Evolutionary conservation across 1,140 invertebrate species (phyloP).

Genomic region (Monomorium pharaonis): DNA sequence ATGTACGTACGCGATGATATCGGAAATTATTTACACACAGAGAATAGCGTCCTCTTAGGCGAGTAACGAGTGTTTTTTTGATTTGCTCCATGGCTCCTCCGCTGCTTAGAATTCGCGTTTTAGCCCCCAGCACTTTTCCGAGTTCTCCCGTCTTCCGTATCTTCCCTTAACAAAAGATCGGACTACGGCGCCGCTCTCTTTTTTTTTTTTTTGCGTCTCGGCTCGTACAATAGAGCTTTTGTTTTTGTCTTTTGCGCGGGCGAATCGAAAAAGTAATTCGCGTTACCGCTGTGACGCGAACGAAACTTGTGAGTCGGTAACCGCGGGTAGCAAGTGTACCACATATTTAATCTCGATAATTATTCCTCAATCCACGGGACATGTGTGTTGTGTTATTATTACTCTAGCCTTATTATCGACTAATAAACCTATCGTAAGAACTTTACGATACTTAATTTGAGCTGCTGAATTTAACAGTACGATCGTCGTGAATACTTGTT

Average conservation of each 20-base stretch:
- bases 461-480: slow-evolving; percentile 68
- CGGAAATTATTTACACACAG: slow-evolving; percentile 50
- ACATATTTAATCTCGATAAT: no score
- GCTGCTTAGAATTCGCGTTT: slow-evolving; percentile 32
- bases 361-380: slow-evolving; percentile 19
- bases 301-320: no score
- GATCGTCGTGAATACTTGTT: slow-evolving; percentile 55
- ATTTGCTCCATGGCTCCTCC: slow-evolving; percentile 38
- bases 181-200: slow-evolving; percentile 1
- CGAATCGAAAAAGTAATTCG: slow-evolving; percentile 38
- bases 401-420: slow-evolving; percentile 62
- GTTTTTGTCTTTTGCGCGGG: slow-evolving; percentile 26
- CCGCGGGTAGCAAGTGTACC: no score
- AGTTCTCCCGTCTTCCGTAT: slow-evolving; percentile 25
- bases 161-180: slow-evolving; percentile 11
- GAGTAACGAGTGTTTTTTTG: slow-evolving; percentile 36
- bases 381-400: no score
- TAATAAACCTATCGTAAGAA: slow-evolving; percentile 68
- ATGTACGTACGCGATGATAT: slow-evolving; percentile 30
- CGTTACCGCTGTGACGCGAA: slow-evolving; percentile 18
- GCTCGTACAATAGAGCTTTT: not conserved
- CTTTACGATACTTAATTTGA: slow-evolving; percentile 70
- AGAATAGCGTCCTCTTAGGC: slow-evolving; percentile 38
- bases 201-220: not conserved
- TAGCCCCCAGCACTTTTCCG: slow-evolving; percentile 36